Base-by-base conservation (phyloP, 2,888 invertebrate species). In the Lithodes maja region DNA sequence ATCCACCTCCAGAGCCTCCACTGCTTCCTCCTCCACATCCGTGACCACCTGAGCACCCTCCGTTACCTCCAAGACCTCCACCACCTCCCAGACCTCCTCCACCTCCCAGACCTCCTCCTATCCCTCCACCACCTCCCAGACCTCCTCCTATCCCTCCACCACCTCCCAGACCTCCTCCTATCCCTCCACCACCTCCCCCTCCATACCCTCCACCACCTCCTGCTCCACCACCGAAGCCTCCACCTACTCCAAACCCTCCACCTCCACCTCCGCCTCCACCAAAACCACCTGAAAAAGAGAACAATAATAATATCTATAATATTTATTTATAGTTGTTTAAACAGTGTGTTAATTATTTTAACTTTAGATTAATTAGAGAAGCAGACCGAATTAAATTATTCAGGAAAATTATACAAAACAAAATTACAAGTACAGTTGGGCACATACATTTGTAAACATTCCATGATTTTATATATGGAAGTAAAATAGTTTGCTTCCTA, bases 1-100 rank as follows among this genome's bases (percentile, higher is more conserved):
- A 71, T 71, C 71, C 71, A 71, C 71, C 71, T 71, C 71, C 71
- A 5, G 71, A 71, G 17, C 71, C 71, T 61, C 68, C 68, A 61
- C 68, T 61, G 15, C 2, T 61, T 15, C 68, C 68, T 12, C 71
- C 71, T 71, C 71, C 71, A 71, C 71, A 71, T 2, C 71, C 71
- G n/a, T 12, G 71, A n/a, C 71, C 17, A n/a, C 71, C 71, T 5
- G 71, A 71, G 71, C 71, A 71, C 3, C 71, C 71, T 71, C 71
- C 71, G 5, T 3, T 71, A 17, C 71, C 71, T 71, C 71, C 68
- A 61, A 7, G 9, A 12, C 68, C 68, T 12, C 9, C 68, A 61
- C 68, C 71, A 71, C 71, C 71, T 2, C 71, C 71, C 5, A 17
- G n/a, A n/a, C 71, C 71, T n/a, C 12, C 15, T n/a, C 71, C 71